Percentiles rank a stretch among this genome's conserved stretches.
phyloP scores from a whole-genome alignment of 2,797 vertebrate genomes.

The Hemibagrus guttatus region DNA sequence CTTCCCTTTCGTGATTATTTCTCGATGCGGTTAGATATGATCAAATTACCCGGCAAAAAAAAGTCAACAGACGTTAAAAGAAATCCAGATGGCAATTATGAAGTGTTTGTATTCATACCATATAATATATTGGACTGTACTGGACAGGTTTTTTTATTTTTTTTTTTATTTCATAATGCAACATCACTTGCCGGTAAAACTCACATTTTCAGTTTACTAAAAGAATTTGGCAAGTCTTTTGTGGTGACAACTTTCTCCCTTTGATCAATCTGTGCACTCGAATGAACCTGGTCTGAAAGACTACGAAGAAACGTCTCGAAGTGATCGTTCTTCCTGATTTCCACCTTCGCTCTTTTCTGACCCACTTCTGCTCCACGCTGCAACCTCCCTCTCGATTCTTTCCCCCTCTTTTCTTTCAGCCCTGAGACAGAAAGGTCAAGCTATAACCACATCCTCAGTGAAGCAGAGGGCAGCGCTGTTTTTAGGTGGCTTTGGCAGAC shows the following conservation, averaged over 20 bases:
- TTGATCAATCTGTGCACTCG: background rate
- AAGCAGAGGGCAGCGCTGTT: slow-evolving; percentile 24
- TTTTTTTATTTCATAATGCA: background rate
- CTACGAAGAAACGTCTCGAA: background rate
- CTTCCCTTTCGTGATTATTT: background rate
- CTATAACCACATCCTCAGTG: slow-evolving; percentile 36
- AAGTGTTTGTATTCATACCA: background rate
- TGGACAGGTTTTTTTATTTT: background rate
- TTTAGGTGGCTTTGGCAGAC: slow-evolving; percentile 21
- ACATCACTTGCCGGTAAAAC: background rate
- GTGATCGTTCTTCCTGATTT: background rate
- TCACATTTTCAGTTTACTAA: background rate
- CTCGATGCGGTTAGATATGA: background rate
- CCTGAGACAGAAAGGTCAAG: slow-evolving; percentile 28
- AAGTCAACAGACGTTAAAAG: background rate
- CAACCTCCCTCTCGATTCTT: background rate
- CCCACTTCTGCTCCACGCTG: background rate
- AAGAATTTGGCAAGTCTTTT: background rate
- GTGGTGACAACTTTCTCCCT: background rate
- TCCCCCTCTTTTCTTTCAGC: background rate
- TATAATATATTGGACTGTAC: background rate
- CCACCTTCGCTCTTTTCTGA: background rate
- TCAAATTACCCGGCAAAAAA: background rate
- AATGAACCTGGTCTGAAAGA: background rate
- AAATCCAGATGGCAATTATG: background rate